Evolutionary conservation across 2,113 vertebrate genomes (phyloP).

Genomic region (Microcebus tavaratra): DNA sequence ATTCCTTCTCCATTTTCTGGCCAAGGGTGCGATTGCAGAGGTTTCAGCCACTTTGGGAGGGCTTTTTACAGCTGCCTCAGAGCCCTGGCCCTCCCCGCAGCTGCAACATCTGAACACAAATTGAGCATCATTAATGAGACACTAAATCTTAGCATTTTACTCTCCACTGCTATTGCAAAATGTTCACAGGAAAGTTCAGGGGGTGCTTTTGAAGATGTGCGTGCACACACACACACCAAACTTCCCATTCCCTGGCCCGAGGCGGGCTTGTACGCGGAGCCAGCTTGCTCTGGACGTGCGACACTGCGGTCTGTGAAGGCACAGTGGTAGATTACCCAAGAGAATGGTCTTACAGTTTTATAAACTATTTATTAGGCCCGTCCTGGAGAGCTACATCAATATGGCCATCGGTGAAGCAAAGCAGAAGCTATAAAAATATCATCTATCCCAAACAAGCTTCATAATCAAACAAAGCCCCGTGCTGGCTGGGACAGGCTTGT

Average conservation of each 20-base stretch:
- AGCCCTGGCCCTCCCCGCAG: neutral
- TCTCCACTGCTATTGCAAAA: neutral
- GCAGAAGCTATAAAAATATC: slow-evolving; percentile 86
- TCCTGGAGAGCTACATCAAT: slow-evolving; percentile 84
- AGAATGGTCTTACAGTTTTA: slow-evolving; percentile 85
- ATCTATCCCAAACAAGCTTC: slow-evolving; percentile 86
- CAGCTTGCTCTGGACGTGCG: neutral
- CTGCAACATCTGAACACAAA: neutral
- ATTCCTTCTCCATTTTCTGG: neutral
- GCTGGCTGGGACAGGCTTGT: slow-evolving; percentile 80
- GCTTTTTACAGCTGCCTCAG: neutral
- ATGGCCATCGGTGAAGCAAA: slow-evolving; percentile 85
- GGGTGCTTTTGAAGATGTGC: neutral
- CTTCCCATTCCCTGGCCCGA: neutral
- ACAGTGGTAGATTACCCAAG: slow-evolving; percentile 77
- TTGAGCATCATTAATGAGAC: neutral
- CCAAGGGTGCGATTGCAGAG: neutral
- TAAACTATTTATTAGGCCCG: slow-evolving; percentile 88
- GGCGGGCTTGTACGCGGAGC: neutral
- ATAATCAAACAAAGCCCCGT: slow-evolving; percentile 83
- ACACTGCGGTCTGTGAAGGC: slow-evolving; percentile 76
- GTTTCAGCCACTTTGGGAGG: neutral
- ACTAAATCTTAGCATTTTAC: rapidly evolving
- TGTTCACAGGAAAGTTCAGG: neutral
- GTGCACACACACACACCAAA: neutral